Evolutionary conservation across 2,113 vertebrate genomes (phyloP).

Genomic region (Himantopus leucocephalus): DNA sequence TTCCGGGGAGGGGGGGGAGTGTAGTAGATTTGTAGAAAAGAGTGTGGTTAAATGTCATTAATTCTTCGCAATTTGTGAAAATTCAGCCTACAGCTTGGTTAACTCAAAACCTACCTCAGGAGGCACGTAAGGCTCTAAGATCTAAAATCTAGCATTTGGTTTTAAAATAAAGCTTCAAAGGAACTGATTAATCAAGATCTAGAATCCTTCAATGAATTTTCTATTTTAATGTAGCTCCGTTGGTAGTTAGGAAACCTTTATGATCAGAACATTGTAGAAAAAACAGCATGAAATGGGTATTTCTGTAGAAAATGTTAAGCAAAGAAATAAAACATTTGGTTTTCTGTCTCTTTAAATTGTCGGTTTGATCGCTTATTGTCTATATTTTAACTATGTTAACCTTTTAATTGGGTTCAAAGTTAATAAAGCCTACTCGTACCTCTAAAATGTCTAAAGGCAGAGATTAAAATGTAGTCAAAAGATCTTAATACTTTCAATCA

Average conservation of each 20-base stretch:
- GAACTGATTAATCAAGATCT: not conserved
- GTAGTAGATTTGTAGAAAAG: not conserved
- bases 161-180: not conserved
- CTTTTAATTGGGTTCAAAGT: not conserved
- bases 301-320: not conserved
- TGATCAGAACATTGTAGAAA: not conserved
- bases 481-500: not conserved
- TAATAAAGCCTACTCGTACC: not conserved
- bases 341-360: not conserved
- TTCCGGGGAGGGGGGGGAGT: not conserved
- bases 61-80: not conserved
- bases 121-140: not conserved
- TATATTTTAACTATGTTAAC: not conserved
- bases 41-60: not conserved
- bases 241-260: not conserved
- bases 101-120: not conserved
- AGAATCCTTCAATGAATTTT: not conserved
- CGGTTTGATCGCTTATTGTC: not conserved
- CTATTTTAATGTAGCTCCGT: not conserved
- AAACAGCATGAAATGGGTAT: not conserved
- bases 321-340: not conserved
- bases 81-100: not conserved
- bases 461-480: not conserved
- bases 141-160: not conserved
- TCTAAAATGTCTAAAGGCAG: not conserved